phyloP scores from a whole-genome alignment of 2,888 invertebrate species.

The Epistrophe grossulariae region DNA sequence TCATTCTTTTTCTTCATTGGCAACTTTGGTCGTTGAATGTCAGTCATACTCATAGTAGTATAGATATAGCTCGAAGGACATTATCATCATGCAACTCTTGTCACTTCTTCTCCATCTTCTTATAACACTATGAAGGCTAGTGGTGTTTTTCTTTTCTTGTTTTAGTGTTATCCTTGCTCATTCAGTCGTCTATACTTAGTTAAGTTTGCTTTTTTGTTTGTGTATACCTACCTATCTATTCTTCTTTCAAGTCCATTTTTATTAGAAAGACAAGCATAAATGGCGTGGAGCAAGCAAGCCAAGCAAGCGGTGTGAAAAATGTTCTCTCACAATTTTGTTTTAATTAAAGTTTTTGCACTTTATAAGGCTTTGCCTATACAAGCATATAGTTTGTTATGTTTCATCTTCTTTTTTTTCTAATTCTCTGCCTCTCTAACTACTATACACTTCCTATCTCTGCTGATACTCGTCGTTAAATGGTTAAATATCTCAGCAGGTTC shows the following conservation, averaged over 20 bases:
- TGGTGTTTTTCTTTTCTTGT: slow-evolving; percentile 47
- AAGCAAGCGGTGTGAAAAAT: slow-evolving; percentile 55
- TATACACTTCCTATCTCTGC: neutral
- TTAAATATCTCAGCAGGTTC: slow-evolving; percentile 52
- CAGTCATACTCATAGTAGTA: slow-evolving; percentile 7
- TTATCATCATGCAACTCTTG: slow-evolving; percentile 68
- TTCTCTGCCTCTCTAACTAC: neutral
- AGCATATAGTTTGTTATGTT: slow-evolving; percentile 1
- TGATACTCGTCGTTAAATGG: slow-evolving; percentile 47
- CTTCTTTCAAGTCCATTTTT: slow-evolving; percentile 34
- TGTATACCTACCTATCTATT: slow-evolving; percentile 7
- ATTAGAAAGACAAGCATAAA: slow-evolving; percentile 55
- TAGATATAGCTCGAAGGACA: slow-evolving; percentile 43
- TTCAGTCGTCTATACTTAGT: slow-evolving; percentile 19
- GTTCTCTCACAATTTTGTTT: slow-evolving; percentile 54
- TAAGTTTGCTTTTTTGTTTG: neutral
- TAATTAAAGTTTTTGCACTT: slow-evolving; percentile 70
- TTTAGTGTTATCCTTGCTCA: slow-evolving; percentile 55
- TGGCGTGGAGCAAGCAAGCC: neutral
- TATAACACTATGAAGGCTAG: neutral
- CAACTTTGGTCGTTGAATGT: slow-evolving; percentile 39
- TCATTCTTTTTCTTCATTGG: slow-evolving; percentile 46
- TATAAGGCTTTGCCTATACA: slow-evolving; percentile 39
- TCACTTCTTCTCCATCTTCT: slow-evolving; percentile 18
- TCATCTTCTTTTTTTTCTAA: neutral